These are phyloP conservation scores for Troilus luridus DNA, from an alignment of 2,888 invertebrate species.

Conservation along the genomic window DNA sequence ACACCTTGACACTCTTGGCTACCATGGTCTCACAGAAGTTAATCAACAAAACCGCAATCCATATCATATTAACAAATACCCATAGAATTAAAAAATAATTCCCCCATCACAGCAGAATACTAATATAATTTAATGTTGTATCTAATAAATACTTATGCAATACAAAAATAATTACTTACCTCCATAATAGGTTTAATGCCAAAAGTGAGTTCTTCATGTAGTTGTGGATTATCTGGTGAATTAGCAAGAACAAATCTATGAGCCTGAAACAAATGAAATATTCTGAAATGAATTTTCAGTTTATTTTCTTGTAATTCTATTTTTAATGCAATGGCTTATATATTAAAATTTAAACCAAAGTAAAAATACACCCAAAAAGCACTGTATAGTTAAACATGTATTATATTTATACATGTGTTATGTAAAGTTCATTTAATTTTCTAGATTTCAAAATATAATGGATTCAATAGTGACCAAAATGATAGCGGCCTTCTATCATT, in stretches of 20 bases:
- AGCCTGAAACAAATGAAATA: conserved; percentile 30
- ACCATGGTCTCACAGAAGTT: background rate
- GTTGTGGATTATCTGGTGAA: conserved; percentile 7
- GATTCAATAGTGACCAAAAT: background rate
- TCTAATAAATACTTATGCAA: background rate
- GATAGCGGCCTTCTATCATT: no score
- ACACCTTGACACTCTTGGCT: no score
- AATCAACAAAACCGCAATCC: background rate
- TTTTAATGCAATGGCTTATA: background rate
- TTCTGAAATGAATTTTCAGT: background rate
- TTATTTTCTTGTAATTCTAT: background rate
- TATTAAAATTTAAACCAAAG: background rate
- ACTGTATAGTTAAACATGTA: background rate
- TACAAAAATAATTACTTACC: background rate
- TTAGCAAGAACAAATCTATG: conserved; percentile 3
- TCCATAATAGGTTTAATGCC: conserved; percentile 1
- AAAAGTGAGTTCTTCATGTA: conserved; percentile 29
- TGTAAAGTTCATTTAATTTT: background rate
- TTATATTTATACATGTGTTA: no score
- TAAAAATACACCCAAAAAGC: background rate
- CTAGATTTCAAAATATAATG: background rate
- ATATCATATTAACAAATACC: background rate
- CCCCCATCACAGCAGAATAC: no score
- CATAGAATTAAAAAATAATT: background rate
- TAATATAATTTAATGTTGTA: background rate